Percentiles rank a stretch among this genome's conserved stretches.
phyloP scores from a whole-genome alignment of 2,113 vertebrate genomes.

The Pardalotus punctatus region DNA sequence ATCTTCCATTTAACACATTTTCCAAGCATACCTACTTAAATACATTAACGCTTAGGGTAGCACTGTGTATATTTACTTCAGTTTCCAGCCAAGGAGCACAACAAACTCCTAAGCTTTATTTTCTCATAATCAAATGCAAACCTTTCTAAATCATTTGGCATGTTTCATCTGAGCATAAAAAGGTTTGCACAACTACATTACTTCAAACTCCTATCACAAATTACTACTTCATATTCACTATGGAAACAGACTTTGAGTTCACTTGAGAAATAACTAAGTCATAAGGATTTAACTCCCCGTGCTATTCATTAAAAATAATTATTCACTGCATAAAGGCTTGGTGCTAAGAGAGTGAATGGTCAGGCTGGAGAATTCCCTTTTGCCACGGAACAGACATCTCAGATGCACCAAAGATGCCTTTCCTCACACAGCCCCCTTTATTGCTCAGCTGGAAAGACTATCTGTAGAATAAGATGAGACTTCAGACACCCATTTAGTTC shows the following conservation, averaged over 20 bases:
- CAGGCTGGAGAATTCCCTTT: slow-evolving; percentile 18
- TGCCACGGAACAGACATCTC: neutral
- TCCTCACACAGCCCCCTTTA: neutral
- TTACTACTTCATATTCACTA: neutral
- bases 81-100: neutral
- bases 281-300: neutral
- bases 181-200: neutral
- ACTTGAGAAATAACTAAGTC: slow-evolving; percentile 54
- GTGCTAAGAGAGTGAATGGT: neutral
- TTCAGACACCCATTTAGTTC: slow-evolving; percentile 39
- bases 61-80: neutral
- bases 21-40: neutral
- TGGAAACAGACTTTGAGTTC: slow-evolving; percentile 33
- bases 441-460: slow-evolving; percentile 3
- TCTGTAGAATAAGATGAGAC: slow-evolving; percentile 20
- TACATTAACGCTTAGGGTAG: neutral
- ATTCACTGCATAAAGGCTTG: neutral
- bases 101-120: neutral
- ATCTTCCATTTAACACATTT: neutral
- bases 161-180: neutral
- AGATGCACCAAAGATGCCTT: neutral
- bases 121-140: neutral
- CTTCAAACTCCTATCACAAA: neutral
- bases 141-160: neutral
- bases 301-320: slow-evolving; percentile 56